A percentile compares a stretch with the other conserved stretches of the same genome.
These are phyloP conservation scores for Caenorhabditis inopinata DNA, from an alignment of 1,140 invertebrate genomes.

Conservation along the genomic window DNA sequence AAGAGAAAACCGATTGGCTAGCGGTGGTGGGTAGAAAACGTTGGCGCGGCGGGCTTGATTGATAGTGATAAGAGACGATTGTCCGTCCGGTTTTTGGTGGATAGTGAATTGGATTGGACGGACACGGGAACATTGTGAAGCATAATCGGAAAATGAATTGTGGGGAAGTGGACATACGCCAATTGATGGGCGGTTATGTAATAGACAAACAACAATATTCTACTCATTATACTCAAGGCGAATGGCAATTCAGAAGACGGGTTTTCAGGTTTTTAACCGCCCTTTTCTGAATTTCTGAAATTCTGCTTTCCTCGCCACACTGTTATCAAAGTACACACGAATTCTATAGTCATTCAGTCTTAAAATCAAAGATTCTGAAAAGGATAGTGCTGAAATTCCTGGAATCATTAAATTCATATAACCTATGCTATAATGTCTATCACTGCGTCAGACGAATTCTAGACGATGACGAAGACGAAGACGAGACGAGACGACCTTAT, in stretches of 20 bases:
- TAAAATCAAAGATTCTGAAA: too few species aligned
- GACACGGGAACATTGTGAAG: not conserved
- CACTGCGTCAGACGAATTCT: too few species aligned
- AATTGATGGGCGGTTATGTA: conserved; percentile 27
- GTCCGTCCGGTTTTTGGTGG: conserved; percentile 8
- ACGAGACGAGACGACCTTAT: too few species aligned
- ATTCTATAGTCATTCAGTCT: too few species aligned
- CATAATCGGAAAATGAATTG: not conserved
- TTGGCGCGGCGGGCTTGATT: conserved; percentile 7
- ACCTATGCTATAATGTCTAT: too few species aligned
- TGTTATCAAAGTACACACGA: not conserved
- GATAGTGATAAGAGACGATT: conserved; percentile 11
- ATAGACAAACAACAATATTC: not conserved
- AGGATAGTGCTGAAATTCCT: too few species aligned
- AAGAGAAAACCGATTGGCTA: conserved; percentile 16
- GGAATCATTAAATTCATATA: too few species aligned
- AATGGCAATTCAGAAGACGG: conserved; percentile 12
- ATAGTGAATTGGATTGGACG: not conserved
- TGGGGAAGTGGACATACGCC: not conserved
- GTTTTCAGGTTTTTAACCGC: not conserved
- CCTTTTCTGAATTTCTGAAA: not conserved
- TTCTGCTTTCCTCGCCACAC: not conserved
- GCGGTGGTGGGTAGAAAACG: not conserved
- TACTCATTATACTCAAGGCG: conserved; percentile 13
- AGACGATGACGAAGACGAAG: too few species aligned